Evolutionary conservation across 2,797 vertebrate species (phyloP), one percentile per base, ranked within the genome.

Genomic region (Erpetoichthys calabaricus): DNA sequence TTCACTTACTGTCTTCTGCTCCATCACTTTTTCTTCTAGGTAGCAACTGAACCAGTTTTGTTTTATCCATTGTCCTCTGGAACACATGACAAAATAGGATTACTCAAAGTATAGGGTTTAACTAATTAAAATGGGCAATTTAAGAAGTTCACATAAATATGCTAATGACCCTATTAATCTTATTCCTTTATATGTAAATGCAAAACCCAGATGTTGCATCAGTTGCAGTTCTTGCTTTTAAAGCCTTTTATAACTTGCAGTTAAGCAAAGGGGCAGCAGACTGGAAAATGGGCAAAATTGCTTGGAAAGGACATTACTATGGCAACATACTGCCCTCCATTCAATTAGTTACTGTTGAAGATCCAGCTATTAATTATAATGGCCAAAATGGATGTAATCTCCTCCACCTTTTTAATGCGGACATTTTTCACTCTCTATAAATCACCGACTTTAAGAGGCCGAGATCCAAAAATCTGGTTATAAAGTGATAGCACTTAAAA

Each of bases 161-260:
- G 80, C 73, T 88, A 86, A 90, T 84, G 82, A 71, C 65, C 56
- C 72, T 67, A 86, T 86, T 86, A 86, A 86, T 87, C 79, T 81
- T 83, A 67, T 86, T 77, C 71, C 69, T 80, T 81, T 77, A 70
- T 78, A 83, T 84, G 81, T 75, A 85, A 85, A 85, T 77, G 60
- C 59, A 61, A 54, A 70, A 68, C 68, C 83, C 82, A 89, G 81
- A 87, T 86, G 84, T 86, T 82, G 74, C 77, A 84, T 81, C 80
- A 80, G 79, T 89, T 87, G 82, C 82, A 85, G 71, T 74, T 80
- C 74, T 76, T 78, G 73, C 79, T 83, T 79, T 80, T 81, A 87
- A 82, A 81, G 76, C 70, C 66, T 79, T 47, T 80, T 82, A 80
- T 75, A 80, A 79, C 75, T 80, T 76, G 64, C 49, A 67, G 71